Evolutionary conservation across 2,888 invertebrate species (phyloP).

Genomic region (Adelognathus sp.): DNA sequence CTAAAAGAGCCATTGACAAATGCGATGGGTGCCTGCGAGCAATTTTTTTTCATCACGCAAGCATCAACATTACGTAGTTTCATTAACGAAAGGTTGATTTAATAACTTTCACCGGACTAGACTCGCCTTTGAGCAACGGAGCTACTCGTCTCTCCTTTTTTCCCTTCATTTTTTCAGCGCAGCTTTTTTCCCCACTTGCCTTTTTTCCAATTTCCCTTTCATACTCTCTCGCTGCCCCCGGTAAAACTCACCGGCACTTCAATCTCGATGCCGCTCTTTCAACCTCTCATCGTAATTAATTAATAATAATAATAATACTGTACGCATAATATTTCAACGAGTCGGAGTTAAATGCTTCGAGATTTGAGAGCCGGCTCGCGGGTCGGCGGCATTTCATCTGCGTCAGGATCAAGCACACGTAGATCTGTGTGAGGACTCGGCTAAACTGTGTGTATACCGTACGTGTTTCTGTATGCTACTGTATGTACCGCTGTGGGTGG

Average conservation of each 20-base stretch:
- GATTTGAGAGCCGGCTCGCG: neutral
- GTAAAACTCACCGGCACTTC: neutral
- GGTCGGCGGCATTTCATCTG: neutral
- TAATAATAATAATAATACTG: constrained; percentile 44
- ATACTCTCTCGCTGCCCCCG: neutral
- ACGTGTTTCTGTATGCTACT: neutral
- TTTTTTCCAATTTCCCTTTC: constrained; percentile 25
- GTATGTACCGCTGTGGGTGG: neutral
- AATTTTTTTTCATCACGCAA: too few relatives aligned
- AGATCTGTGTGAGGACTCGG: neutral
- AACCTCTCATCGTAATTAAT: constrained; percentile 44
- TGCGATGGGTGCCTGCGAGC: too few relatives aligned
- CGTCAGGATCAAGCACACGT: neutral
- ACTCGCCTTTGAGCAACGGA: neutral
- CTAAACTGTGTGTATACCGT: neutral
- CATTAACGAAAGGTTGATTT: neutral
- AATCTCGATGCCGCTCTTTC: constrained; percentile 17
- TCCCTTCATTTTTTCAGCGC: constrained; percentile 7
- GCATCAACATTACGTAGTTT: too few relatives aligned
- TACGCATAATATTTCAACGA: neutral
- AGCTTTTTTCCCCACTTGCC: constrained; percentile 6
- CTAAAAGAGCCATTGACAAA: too few relatives aligned
- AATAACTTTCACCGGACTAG: neutral
- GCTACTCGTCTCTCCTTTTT: constrained; percentile 14
- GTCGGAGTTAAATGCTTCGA: constrained; percentile 26